Evolutionary conservation across 2,113 vertebrate genomes (phyloP).

Genomic region (Anguilla rostrata): DNA sequence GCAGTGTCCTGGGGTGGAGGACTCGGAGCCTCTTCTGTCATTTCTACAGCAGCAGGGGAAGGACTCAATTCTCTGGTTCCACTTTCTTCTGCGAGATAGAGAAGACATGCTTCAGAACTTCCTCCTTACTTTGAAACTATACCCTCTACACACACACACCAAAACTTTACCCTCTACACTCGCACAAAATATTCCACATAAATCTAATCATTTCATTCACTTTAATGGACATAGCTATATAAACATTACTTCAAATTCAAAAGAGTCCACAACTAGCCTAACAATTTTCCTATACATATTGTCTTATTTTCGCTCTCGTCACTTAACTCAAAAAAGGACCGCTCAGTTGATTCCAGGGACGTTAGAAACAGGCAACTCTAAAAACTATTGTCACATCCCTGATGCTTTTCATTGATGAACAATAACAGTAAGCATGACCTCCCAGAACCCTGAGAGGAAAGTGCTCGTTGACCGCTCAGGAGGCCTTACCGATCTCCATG

Average conservation of each 20-base stretch:
- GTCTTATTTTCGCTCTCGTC: neutral
- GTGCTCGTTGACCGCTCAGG: neutral
- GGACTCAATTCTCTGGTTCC: slow-evolving; percentile 48
- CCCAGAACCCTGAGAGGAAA: neutral
- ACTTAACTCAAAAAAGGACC: neutral
- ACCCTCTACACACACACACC: too few relatives aligned
- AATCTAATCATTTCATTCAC: neutral
- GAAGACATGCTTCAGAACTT: neutral
- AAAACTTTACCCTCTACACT: too few relatives aligned
- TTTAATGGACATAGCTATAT: neutral
- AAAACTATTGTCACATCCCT: neutral
- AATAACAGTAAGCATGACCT: neutral
- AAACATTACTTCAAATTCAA: neutral
- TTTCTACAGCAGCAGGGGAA: slow-evolving; percentile 46
- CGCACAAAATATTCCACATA: neutral
- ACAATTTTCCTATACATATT: neutral
- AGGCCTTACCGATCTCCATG: slow-evolving; percentile 62
- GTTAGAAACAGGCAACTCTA: neutral
- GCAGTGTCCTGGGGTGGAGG: slow-evolving; percentile 33
- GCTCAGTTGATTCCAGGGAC: neutral
- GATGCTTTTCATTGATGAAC: neutral
- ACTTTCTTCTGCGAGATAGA: slow-evolving; percentile 42
- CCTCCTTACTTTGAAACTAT: too few relatives aligned
- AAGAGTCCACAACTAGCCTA: neutral
- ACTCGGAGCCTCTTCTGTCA: slow-evolving; percentile 40